Percentiles rank a stretch among this genome's conserved stretches.
phyloP scores from a whole-genome alignment of 2,888 invertebrate species.

The Caenorhabditis sp. region DNA sequence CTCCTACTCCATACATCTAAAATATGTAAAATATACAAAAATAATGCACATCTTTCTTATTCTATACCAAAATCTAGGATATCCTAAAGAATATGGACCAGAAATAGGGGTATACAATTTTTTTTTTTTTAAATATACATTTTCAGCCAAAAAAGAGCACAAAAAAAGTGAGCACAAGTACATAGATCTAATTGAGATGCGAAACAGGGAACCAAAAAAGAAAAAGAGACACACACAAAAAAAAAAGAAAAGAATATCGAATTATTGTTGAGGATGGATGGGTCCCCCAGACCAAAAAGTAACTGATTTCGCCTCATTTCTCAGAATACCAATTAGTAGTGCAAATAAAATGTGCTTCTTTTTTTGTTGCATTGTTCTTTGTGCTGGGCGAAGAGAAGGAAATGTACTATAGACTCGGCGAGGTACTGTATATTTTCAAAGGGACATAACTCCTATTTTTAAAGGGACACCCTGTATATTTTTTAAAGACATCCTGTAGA shows the following conservation, averaged over 20 bases:
- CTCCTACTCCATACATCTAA: not conserved
- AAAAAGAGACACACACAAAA: too few species aligned
- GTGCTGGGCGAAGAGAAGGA: not conserved
- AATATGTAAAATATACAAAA: not conserved
- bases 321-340: not conserved
- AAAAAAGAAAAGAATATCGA: conserved; percentile 1
- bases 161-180: conserved; percentile 1
- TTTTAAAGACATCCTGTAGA: too few species aligned
- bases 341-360: not conserved
- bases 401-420: not conserved
- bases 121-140: too few species aligned
- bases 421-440: not conserved
- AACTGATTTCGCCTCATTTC: not conserved
- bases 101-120: too few species aligned
- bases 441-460: not conserved
- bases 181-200: conserved; percentile 8
- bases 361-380: not conserved
- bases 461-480: too few species aligned
- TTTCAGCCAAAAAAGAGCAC: not conserved
- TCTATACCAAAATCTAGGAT: not conserved
- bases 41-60: not conserved
- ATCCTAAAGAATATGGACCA: too few species aligned
- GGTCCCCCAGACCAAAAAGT: conserved; percentile 8
- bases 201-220: not conserved
- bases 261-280: conserved; percentile 25